Evolutionary conservation across 2,888 invertebrate genomes (phyloP).

Genomic region (Ceramica pisi): DNA sequence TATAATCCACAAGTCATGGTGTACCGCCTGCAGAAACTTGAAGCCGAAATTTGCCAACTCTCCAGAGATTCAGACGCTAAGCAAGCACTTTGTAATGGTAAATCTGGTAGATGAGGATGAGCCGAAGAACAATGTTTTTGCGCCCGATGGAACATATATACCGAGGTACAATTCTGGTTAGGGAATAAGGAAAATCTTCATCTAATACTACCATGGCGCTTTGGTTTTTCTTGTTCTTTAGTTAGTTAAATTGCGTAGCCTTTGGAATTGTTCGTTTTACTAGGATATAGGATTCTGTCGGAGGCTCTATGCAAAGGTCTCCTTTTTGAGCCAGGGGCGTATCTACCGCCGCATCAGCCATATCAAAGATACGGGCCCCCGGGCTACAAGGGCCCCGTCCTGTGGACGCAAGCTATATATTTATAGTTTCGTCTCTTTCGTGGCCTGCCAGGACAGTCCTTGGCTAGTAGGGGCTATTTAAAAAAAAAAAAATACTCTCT

Average conservation of each 20-base stretch:
- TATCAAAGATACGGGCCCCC: too few species aligned
- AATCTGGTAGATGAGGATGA: slow-evolving; percentile 92
- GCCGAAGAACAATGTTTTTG: slow-evolving; percentile 86
- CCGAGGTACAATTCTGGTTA: slow-evolving; percentile 83
- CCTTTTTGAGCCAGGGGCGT: too few species aligned
- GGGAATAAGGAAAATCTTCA: neutral
- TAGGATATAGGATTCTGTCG: neutral
- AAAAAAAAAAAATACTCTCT: too few species aligned
- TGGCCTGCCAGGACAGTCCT: too few species aligned
- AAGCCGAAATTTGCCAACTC: slow-evolving; percentile 92
- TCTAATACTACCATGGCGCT: neutral
- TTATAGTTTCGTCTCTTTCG: too few species aligned
- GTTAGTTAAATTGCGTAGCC: neutral
- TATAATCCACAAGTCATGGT: slow-evolving; percentile 93
- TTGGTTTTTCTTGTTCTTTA: neutral
- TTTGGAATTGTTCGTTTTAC: too few species aligned
- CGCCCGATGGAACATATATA: slow-evolving; percentile 93
- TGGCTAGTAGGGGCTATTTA: too few species aligned
- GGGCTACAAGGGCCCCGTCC: too few species aligned
- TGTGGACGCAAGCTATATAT: too few species aligned
- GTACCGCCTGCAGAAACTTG: slow-evolving; percentile 92
- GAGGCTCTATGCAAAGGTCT: too few species aligned
- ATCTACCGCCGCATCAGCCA: too few species aligned
- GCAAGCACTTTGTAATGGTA: slow-evolving; percentile 92
- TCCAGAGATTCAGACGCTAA: slow-evolving; percentile 89